phyloP scores from a whole-genome alignment of 2,797 vertebrate genomes.

The Peromyscus eremicus region DNA sequence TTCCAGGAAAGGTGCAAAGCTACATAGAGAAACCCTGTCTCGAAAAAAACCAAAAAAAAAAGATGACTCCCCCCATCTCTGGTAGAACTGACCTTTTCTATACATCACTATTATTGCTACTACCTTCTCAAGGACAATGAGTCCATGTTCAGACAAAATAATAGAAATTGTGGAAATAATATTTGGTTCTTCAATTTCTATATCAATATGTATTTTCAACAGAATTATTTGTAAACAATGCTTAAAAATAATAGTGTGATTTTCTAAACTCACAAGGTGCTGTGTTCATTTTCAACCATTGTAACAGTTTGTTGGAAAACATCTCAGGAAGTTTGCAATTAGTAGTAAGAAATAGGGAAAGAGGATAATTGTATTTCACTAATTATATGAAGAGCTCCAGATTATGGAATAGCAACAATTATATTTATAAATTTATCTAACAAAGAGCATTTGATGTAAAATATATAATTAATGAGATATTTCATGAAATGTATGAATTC shows the following conservation, averaged over 20 bases:
- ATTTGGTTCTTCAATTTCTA: not conserved
- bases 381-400: not conserved
- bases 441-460: not conserved
- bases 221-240: not conserved
- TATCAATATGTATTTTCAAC: not conserved
- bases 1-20: too few relatives aligned
- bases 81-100: not conserved
- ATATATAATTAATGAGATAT: not conserved
- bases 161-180: not conserved
- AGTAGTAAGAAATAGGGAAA: not conserved
- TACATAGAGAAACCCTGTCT: too few relatives aligned
- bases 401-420: conserved; percentile 25
- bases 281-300: not conserved
- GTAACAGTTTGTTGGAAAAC: not conserved
- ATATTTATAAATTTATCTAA: not conserved
- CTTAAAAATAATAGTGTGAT: not conserved
- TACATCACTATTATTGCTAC: not conserved
- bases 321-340: not conserved
- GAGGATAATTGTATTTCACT: not conserved
- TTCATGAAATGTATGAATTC: conserved; percentile 36
- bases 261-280: not conserved
- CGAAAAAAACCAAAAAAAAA: too few relatives aligned
- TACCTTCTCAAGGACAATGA: not conserved
- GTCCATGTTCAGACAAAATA: not conserved
- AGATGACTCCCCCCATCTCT: not conserved